These are phyloP conservation scores for Andrena praecox DNA, from an alignment of 2,888 invertebrate species.

Conservation along the genomic window DNA sequence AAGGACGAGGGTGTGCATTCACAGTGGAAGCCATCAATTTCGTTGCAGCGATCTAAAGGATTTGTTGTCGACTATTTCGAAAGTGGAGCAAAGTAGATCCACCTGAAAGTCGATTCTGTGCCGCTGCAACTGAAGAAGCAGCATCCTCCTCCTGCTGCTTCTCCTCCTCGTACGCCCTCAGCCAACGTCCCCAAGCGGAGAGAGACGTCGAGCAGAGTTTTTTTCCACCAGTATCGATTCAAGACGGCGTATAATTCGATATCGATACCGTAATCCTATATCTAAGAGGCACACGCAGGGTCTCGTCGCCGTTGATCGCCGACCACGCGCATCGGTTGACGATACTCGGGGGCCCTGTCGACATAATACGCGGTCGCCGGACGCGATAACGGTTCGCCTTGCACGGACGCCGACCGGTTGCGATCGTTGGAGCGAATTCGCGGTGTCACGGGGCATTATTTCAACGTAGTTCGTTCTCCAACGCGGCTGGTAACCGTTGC, in stretches of 20 bases:
- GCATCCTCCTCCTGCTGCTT: neutral
- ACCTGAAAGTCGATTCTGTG: neutral
- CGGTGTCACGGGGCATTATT: constrained; percentile 64
- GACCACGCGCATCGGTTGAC: constrained; percentile 65
- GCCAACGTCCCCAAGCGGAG: neutral
- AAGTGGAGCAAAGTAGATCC: neutral
- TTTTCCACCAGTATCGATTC: constrained; percentile 80
- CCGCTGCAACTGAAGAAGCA: neutral
- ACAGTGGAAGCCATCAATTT: neutral
- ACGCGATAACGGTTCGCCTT: constrained; percentile 55
- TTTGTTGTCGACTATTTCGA: neutral
- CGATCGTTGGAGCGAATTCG: constrained; percentile 49
- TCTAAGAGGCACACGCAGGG: constrained; percentile 65
- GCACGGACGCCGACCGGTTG: constrained; percentile 36
- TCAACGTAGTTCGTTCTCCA: constrained; percentile 26
- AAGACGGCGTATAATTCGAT: constrained; percentile 84
- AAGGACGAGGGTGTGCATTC: neutral
- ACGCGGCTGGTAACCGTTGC: constrained; percentile 17
- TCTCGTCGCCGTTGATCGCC: constrained; percentile 65
- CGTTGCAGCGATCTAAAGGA: no score
- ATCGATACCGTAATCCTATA: constrained; percentile 82
- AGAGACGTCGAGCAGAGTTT: constrained; percentile 60
- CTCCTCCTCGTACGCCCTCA: neutral
- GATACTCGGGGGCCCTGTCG: constrained; percentile 17
- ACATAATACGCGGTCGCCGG: constrained; percentile 29